phyloP scores from a whole-genome alignment of 1,140 invertebrate genomes.

The Scaptomyza graminum region DNA sequence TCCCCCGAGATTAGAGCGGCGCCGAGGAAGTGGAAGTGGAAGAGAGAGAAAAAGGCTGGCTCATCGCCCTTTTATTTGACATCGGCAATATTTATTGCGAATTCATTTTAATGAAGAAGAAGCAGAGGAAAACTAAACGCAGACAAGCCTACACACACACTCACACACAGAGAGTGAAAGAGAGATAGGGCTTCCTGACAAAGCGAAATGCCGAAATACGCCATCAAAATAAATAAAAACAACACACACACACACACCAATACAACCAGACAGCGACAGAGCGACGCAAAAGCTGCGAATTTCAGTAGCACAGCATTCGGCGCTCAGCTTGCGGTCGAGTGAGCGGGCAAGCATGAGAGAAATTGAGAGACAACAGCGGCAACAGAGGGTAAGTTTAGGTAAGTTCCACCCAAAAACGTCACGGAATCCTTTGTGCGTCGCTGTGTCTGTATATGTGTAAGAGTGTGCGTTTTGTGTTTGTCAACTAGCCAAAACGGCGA shows the following conservation, averaged over 20 bases:
- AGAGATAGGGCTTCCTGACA: constrained; percentile 54
- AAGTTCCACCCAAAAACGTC: constrained; percentile 70
- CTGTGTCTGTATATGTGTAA: constrained; percentile 26
- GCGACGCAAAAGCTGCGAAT: constrained; percentile 54
- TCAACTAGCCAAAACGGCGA: constrained; percentile 63
- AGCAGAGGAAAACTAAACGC: constrained; percentile 50
- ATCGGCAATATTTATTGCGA: constrained; percentile 81
- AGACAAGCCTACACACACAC: constrained; percentile 43
- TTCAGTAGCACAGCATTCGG: constrained; percentile 78
- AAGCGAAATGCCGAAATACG: constrained; percentile 77
- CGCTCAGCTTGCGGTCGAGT: constrained; percentile 31
- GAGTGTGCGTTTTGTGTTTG: constrained; percentile 68
- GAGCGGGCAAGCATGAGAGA: constrained; percentile 14
- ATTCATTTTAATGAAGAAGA: constrained; percentile 73
- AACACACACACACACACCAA: constrained; percentile 34
- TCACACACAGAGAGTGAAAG: background rate
- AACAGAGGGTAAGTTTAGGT: constrained; percentile 54
- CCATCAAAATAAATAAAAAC: constrained; percentile 79
- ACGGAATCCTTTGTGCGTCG: constrained; percentile 77
- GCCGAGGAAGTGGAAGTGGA: constrained; percentile 1
- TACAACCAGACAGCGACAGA: constrained; percentile 24
- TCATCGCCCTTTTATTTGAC: constrained; percentile 82
- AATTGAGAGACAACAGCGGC: constrained; percentile 27
- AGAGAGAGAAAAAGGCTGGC: constrained; percentile 62
- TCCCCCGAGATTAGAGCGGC: constrained; percentile 74